Percentiles rank a stretch among this genome's conserved stretches.
Evolutionary conservation across 1,140 invertebrate species (phyloP).

Genomic region (Scaptomyza pallida): DNA sequence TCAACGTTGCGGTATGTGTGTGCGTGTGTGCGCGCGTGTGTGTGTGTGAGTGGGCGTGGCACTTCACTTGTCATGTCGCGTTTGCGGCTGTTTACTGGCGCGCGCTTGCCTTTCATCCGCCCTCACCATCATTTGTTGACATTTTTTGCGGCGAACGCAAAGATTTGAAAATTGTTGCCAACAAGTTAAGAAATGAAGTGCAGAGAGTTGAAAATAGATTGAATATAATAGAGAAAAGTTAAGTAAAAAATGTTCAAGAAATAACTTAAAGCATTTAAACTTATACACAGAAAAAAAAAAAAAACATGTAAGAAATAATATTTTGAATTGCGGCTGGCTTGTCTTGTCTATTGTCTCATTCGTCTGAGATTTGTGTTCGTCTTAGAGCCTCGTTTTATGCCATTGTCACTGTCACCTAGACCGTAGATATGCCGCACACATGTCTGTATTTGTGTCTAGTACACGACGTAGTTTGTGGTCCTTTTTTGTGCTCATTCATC

Average conservation of each 20-base stretch:
- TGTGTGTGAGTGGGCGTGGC: constrained; percentile 18
- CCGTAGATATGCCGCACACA: constrained; percentile 12
- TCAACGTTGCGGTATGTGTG: constrained; percentile 23
- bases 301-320: not conserved
- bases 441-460: not conserved
- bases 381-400: constrained; percentile 57
- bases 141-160: constrained; percentile 31
- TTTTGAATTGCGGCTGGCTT: constrained; percentile 50
- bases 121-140: constrained; percentile 17
- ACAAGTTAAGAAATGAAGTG: not conserved
- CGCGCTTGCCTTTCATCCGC: constrained; percentile 13
- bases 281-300: too few relatives aligned
- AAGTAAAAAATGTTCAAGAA: not conserved
- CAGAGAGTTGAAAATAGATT: not conserved
- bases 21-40: constrained; percentile 8
- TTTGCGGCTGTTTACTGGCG: constrained; percentile 34
- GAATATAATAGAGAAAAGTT: not conserved
- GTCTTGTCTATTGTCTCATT: constrained; percentile 57
- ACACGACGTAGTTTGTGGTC: not conserved
- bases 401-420: constrained; percentile 42
- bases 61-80: constrained; percentile 39
- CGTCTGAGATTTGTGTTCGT: constrained; percentile 30
- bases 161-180: constrained; percentile 40
- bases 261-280: too few relatives aligned
- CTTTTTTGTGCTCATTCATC: constrained; percentile 53